phyloP scores from a whole-genome alignment of 2,888 invertebrate species.

The Eupithecia pulchellata region DNA sequence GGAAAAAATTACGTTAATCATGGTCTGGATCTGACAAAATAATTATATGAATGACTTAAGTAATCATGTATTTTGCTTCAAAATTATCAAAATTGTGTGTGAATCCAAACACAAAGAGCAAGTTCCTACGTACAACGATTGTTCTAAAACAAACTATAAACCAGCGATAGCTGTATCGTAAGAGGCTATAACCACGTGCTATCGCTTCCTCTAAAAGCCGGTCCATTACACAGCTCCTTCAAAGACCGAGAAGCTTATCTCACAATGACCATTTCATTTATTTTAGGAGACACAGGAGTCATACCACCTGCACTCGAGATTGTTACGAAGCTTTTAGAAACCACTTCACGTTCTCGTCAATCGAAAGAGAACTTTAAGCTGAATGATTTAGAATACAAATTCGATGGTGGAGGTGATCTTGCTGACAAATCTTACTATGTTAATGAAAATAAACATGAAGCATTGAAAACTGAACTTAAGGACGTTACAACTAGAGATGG shows the following conservation, averaged over 20 bases:
- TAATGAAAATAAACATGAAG: slow-evolving; percentile 53
- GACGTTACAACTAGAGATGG: slow-evolving; percentile 43
- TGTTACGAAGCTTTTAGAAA: slow-evolving; percentile 76
- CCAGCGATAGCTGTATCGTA: slow-evolving; percentile 19
- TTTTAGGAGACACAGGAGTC: slow-evolving; percentile 82
- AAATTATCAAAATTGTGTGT: background rate
- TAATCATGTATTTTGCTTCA: no score
- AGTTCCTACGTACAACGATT: background rate
- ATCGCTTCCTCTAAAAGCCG: slow-evolving; percentile 54
- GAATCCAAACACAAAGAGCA: background rate
- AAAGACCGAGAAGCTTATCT: slow-evolving; percentile 70
- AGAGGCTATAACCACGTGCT: slow-evolving; percentile 43
- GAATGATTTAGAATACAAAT: slow-evolving; percentile 34
- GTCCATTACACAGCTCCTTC: slow-evolving; percentile 50
- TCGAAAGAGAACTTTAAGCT: slow-evolving; percentile 49
- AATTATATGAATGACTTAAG: background rate
- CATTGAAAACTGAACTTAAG: slow-evolving; percentile 54
- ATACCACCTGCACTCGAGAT: slow-evolving; percentile 82
- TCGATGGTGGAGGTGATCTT: slow-evolving; percentile 44
- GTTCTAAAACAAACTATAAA: slow-evolving; percentile 25
- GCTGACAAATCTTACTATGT: slow-evolving; percentile 70
- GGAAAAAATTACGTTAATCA: no score
- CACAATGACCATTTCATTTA: slow-evolving; percentile 80
- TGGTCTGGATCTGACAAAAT: no score
- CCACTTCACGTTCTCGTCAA: slow-evolving; percentile 65